Evolutionary conservation across 2,113 vertebrate genomes (phyloP).

Genomic region (Mastomys coucha): DNA sequence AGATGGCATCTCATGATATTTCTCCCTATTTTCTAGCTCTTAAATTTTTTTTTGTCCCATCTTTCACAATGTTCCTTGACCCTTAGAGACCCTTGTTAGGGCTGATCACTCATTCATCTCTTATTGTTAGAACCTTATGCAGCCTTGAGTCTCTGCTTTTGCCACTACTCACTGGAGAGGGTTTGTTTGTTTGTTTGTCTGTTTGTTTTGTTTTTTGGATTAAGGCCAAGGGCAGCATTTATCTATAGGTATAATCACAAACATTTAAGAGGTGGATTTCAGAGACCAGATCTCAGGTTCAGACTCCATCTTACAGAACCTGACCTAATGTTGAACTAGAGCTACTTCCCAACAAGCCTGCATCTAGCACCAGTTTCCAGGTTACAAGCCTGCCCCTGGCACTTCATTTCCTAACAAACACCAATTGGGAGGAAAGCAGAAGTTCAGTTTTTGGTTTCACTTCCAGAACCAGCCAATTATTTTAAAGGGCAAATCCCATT

Average conservation of each 20-base stretch:
- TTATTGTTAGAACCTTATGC: not conserved
- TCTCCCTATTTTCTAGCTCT: not conserved
- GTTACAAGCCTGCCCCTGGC: too few species aligned
- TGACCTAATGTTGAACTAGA: too few species aligned
- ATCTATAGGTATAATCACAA: not conserved
- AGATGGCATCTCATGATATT: not conserved
- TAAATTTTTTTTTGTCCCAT: not conserved
- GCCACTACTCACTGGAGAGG: not conserved
- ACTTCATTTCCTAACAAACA: too few species aligned
- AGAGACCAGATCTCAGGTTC: too few species aligned
- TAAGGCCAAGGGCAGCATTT: not conserved
- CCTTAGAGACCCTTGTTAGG: not conserved
- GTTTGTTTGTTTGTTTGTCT: too few species aligned
- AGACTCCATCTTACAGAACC: too few species aligned
- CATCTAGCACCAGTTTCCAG: too few species aligned
- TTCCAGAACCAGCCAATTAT: too few species aligned
- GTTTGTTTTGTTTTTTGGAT: not conserved
- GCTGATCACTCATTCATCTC: not conserved
- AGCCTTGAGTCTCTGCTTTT: not conserved
- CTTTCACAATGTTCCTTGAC: not conserved
- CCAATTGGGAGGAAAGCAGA: too few species aligned
- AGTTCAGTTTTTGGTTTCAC: too few species aligned
- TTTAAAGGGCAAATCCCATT: too few species aligned
- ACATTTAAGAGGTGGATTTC: not conserved
- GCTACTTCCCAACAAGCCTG: too few species aligned